Conservation (phyloP, 2,113 vertebrate genomes). For the Dromas ardeola region DNA sequence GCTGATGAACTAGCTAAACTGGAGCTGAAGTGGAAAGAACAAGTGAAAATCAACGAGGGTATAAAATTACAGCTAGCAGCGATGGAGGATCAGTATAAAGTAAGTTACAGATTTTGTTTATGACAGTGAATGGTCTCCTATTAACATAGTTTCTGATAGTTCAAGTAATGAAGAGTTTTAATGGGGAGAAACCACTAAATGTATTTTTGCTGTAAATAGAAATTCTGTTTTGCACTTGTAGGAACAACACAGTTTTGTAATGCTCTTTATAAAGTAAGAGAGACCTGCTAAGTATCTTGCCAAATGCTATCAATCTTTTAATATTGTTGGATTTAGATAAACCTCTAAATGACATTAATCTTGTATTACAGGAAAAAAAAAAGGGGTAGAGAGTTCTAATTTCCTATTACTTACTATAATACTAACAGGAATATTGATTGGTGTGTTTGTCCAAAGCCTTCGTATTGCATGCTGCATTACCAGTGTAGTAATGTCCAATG, state of each 20-base stretch:
- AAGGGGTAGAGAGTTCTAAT: not conserved
- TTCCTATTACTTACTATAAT: not conserved
- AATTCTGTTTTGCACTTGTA: not conserved
- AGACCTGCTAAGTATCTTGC: not conserved
- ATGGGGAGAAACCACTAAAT: not conserved
- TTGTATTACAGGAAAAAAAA: not conserved
- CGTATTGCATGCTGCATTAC: not conserved
- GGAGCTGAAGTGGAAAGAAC: conserved; percentile 94
- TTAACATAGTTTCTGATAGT: not conserved
- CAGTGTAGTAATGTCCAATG: not conserved
- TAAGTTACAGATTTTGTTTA: conserved; percentile 64
- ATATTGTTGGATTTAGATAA: not conserved
- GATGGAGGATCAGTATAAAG: conserved; percentile 90
- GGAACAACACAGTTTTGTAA: not conserved
- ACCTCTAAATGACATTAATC: not conserved
- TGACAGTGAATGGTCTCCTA: not conserved
- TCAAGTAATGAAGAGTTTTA: not conserved
- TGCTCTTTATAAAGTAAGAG: not conserved
- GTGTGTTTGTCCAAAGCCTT: not conserved
- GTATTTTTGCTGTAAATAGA: not conserved
- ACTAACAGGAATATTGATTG: not conserved
- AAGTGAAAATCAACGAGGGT: conserved; percentile 87
- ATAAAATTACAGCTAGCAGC: conserved; percentile 87
- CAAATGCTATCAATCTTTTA: not conserved
- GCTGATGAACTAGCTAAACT: conserved; percentile 92